These are phyloP conservation scores for Cichladusa arquata DNA, from an alignment of 2,113 vertebrate species.

Conservation along the genomic window DNA sequence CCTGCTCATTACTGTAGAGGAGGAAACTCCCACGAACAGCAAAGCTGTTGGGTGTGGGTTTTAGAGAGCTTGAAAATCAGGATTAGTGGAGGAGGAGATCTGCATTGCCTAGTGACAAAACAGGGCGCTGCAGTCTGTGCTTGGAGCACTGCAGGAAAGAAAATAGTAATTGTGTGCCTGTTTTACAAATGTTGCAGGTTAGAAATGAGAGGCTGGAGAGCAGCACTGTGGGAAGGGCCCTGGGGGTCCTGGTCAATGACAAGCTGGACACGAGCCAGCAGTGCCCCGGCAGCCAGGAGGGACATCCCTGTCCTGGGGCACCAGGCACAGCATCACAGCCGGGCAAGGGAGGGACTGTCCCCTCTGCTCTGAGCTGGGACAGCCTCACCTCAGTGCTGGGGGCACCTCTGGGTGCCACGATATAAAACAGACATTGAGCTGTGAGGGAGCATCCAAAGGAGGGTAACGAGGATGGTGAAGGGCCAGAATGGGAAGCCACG, in stretches of 20 bases:
- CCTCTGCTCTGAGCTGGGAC: background rate
- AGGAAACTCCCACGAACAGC: background rate
- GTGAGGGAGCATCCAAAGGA: background rate
- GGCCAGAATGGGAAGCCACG: background rate
- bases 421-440: background rate
- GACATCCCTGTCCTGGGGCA: background rate
- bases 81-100: constrained; percentile 7
- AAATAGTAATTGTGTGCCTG: background rate
- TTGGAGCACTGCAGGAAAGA: background rate
- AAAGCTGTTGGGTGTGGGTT: constrained; percentile 7
- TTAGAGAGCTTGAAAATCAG: constrained; percentile 43
- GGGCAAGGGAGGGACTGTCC: background rate
- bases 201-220: background rate
- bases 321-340: background rate
- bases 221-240: fast-evolving
- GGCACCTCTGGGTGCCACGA: background rate
- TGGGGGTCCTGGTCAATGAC: fast-evolving
- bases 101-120: background rate
- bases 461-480: background rate
- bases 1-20: background rate
- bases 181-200: background rate
- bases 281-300: background rate
- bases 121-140: background rate
- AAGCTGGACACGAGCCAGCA: fast-evolving
- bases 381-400: background rate